Evolutionary conservation across 2,888 invertebrate species (phyloP).

Genomic region (Euproctis similis): DNA sequence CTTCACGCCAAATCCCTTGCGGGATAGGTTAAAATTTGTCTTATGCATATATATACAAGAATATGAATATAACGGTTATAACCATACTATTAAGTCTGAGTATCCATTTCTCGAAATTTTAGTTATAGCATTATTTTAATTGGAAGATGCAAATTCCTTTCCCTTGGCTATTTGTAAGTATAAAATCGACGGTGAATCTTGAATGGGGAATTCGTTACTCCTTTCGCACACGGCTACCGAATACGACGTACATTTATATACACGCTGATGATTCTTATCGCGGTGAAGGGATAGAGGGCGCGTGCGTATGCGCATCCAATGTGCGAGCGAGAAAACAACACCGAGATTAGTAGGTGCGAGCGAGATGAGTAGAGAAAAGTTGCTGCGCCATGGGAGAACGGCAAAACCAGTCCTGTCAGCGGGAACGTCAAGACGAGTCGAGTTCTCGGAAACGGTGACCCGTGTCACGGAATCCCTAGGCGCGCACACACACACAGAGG

Average conservation of each 20-base stretch:
- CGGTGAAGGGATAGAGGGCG: constrained; percentile 62
- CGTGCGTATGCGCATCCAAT: constrained; percentile 68
- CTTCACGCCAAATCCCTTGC: too few species aligned
- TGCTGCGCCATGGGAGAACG: constrained; percentile 55
- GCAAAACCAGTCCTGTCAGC: constrained; percentile 75
- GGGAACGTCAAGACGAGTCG: constrained; percentile 71
- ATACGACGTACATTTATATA: constrained; percentile 62
- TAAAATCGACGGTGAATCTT: constrained; percentile 29
- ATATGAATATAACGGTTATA: too few species aligned
- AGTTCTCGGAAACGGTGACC: constrained; percentile 74
- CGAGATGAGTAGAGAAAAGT: constrained; percentile 48
- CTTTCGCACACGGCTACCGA: constrained; percentile 62
- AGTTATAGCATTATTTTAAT: too few species aligned
- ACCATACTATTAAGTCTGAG: too few species aligned
- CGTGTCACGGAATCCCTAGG: constrained; percentile 74
- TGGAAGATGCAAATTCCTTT: too few species aligned
- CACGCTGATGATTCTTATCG: constrained; percentile 64
- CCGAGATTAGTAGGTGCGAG: constrained; percentile 30
- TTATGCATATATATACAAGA: too few species aligned
- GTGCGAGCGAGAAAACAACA: constrained; percentile 34
- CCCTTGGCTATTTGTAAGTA: neutral
- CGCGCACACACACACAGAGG: constrained; percentile 41
- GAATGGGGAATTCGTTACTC: constrained; percentile 56
- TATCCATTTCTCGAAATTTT: too few species aligned
- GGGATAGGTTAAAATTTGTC: too few species aligned